Conservation (phyloP, 2,888 invertebrate species). For the Cacoxenus indagator region DNA sequence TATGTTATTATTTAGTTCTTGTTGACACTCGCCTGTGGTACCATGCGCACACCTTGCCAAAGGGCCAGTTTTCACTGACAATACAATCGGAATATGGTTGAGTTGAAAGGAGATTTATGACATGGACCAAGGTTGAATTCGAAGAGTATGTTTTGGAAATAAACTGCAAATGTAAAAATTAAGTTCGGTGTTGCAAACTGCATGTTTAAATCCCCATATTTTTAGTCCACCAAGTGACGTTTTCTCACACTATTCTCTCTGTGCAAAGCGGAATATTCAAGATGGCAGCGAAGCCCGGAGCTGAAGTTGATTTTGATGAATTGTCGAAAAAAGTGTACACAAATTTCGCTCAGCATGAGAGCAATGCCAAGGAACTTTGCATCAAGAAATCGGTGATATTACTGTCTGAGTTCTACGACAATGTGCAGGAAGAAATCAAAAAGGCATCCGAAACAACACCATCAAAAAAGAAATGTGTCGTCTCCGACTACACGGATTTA, state of each 20-base stretch:
- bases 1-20: constrained; percentile 77
- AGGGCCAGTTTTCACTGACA: constrained; percentile 86
- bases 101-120: no score
- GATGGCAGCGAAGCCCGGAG: constrained; percentile 23
- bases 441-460: constrained; percentile 42
- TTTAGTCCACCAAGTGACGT: background rate
- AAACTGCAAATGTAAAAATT: background rate
- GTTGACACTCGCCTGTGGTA: constrained; percentile 94
- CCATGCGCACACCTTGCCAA: constrained; percentile 86
- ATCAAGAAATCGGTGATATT: constrained; percentile 53
- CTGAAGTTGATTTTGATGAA: constrained; percentile 34
- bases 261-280: constrained; percentile 8
- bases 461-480: constrained; percentile 37
- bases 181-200: background rate
- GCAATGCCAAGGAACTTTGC: constrained; percentile 48
- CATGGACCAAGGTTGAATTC: no score
- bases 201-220: background rate
- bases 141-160: background rate
- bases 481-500: constrained; percentile 53
- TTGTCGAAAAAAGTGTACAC: constrained; percentile 38
- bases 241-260: background rate
- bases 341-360: constrained; percentile 40
- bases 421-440: constrained; percentile 47
- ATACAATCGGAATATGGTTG: constrained; percentile 93
- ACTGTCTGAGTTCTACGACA: constrained; percentile 48